Base-by-base conservation (phyloP, 2,113 vertebrate genomes). In the Ardeotis arabs region DNA sequence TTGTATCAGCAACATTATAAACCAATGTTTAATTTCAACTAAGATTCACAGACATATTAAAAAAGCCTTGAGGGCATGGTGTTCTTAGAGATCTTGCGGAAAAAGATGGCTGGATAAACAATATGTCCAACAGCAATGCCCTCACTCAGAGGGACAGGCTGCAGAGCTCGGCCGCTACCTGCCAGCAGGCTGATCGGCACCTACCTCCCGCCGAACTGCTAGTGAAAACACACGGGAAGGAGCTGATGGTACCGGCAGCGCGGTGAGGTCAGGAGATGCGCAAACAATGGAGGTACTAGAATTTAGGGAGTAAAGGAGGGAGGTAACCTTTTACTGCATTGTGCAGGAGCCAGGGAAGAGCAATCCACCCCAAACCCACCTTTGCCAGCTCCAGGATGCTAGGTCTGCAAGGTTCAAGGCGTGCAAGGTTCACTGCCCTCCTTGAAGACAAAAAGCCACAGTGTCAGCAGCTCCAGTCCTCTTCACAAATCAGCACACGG, bases 401-500 rank as follows among this genome's bases (percentile, higher is more conserved):
- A 9, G 17, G 55, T 2, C 4, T 35, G n/a, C 18, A 55, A 35
- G 59, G 39, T 11, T 49, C 19, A 4, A 39, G 49, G 62, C 1
- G 3, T 5, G 10, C 31, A 5, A 72, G 28, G 78, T 35, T 70
- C 41, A 6, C 25, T 25, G 45, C 49, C 37, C 69, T 73, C 88
- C 12, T 5, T 0, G 2, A 63, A 59, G 47, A 17, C 28, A 45
- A 67, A 64, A 58, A 29, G 18, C 35, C 52, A 4, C 6, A 3
- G 52, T 1, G 16, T 6, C 67, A 10, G n/a, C 62, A 37, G 25
- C 25, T 37, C 69, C 0, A 5, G 33, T 23, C 33, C 53, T 28
- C 49, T 37, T 41, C 1, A 1, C 31, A 13, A 56, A 5, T 12
- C 52, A 31, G 25, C 35, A 18, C 7, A 1, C 0, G 27, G 77